Percentiles rank a stretch among this genome's conserved stretches.
These are phyloP conservation scores for Drosophila insularis DNA, from an alignment of 1,140 invertebrate genomes.

Conservation along the genomic window DNA sequence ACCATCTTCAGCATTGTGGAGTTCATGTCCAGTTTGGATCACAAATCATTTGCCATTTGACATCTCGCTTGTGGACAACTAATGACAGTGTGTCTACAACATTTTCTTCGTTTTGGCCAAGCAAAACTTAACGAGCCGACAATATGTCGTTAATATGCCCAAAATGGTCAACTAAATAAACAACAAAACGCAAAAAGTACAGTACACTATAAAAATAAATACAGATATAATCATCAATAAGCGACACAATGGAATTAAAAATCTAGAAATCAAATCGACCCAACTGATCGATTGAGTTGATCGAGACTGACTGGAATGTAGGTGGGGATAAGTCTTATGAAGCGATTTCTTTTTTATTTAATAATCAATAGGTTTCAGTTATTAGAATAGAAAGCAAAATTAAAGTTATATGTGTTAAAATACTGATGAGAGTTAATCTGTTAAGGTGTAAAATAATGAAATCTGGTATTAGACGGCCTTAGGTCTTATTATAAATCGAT, in stretches of 20 bases:
- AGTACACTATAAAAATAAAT: not conserved
- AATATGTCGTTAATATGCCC: conserved; percentile 59
- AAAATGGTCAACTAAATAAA: conserved; percentile 48
- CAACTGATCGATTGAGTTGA: not conserved
- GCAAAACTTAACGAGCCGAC: conserved; percentile 65
- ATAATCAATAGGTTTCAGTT: too few species aligned
- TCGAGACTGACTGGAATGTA: not conserved
- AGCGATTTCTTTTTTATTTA: too few species aligned
- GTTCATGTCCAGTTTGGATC: conserved; percentile 15
- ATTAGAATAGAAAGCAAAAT: too few species aligned
- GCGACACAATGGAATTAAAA: conserved; percentile 40
- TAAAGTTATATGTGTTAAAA: too few species aligned
- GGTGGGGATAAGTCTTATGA: not conserved
- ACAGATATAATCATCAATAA: conserved; percentile 26
- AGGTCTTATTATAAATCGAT: too few species aligned
- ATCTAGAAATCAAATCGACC: conserved; percentile 16
- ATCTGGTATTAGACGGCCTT: too few species aligned
- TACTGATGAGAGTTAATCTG: too few species aligned
- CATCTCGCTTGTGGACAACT: conserved; percentile 69
- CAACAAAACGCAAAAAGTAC: not conserved
- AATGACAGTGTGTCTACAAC: conserved; percentile 65
- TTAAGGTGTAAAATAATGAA: too few species aligned
- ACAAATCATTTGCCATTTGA: conserved; percentile 76
- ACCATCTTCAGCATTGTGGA: conserved; percentile 29
- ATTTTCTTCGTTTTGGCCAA: conserved; percentile 62